Evolutionary conservation across 2,797 vertebrate species (phyloP).

Genomic region (Phrynocephalus vlangalii): DNA sequence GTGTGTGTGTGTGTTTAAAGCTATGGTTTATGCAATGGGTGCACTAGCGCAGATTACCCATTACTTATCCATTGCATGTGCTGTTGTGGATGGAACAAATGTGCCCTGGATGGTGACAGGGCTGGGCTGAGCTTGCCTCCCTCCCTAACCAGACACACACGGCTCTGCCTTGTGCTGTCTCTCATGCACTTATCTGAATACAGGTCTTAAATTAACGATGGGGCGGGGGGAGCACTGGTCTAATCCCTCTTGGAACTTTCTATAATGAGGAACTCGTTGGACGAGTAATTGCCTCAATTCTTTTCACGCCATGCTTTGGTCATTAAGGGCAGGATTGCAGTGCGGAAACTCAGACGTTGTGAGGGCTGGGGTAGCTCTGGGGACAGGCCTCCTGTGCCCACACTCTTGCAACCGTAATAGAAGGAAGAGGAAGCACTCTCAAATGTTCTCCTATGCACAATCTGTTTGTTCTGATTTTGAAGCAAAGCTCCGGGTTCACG

Average conservation of each 20-base stretch:
- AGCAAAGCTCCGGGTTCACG: background rate
- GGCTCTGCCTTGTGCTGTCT: accelerated
- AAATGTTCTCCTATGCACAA: background rate
- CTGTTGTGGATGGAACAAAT: too few species aligned
- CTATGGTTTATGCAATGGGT: background rate
- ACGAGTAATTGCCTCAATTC: background rate
- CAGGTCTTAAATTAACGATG: background rate
- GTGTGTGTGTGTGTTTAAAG: too few species aligned
- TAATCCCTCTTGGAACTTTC: conserved; percentile 9
- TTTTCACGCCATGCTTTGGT: conserved; percentile 14
- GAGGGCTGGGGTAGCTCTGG: background rate
- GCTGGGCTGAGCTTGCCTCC: accelerated
- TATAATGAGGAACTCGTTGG: conserved; percentile 5
- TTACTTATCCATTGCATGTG: background rate
- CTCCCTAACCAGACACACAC: background rate
- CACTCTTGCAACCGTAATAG: background rate
- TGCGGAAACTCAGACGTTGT: conserved; percentile 1
- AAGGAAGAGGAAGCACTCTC: background rate
- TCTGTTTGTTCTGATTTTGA: background rate
- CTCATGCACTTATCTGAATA: background rate
- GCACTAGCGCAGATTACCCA: background rate
- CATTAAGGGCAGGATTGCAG: conserved; percentile 18
- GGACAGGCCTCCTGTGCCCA: background rate
- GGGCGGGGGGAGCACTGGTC: background rate
- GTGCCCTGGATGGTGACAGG: too few species aligned